Percentiles rank a stretch among this genome's conserved stretches.
phyloP scores from a whole-genome alignment of 1,140 invertebrate species.

The Dufourea novaeangliae region DNA sequence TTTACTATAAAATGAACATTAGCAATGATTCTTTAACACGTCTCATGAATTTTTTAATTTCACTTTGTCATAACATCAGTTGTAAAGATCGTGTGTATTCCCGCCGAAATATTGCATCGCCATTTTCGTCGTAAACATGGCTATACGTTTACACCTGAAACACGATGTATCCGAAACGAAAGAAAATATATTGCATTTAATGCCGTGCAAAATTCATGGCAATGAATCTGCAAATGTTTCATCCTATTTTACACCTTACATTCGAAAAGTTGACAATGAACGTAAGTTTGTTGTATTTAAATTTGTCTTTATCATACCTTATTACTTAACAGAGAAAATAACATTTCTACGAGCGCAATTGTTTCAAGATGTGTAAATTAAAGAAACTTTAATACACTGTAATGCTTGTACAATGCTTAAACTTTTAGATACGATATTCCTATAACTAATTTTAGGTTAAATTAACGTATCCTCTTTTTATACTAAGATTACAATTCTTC shows the following conservation, averaged over 20 bases:
- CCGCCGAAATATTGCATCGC: conserved; percentile 30
- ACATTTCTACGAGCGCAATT: neutral
- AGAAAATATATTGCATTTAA: conserved; percentile 83
- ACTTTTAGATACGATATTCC: neutral
- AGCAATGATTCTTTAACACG: neutral
- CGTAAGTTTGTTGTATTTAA: conserved; percentile 65
- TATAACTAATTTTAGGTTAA: conserved; percentile 4
- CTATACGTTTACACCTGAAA: conserved; percentile 82
- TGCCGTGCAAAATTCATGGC: conserved; percentile 88
- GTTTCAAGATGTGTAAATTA: neutral
- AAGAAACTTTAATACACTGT: neutral
- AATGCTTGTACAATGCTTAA: neutral
- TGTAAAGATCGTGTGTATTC: neutral
- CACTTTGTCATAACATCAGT: conserved; percentile 7
- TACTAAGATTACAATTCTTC: conserved; percentile 81
- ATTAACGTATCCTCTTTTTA: neutral
- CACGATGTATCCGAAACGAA: conserved; percentile 75
- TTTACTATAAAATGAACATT: neutral
- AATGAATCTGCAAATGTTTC: conserved; percentile 87
- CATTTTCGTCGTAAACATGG: conserved; percentile 72
- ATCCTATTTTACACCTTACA: conserved; percentile 86
- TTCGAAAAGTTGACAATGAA: conserved; percentile 78
- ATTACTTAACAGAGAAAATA: neutral
- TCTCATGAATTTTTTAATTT: neutral
- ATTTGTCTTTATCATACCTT: neutral